A percentile compares a stretch with the other conserved stretches of the same genome.
Evolutionary conservation across 2,113 vertebrate genomes (phyloP).

Genomic region (Eptatretus burgeri): DNA sequence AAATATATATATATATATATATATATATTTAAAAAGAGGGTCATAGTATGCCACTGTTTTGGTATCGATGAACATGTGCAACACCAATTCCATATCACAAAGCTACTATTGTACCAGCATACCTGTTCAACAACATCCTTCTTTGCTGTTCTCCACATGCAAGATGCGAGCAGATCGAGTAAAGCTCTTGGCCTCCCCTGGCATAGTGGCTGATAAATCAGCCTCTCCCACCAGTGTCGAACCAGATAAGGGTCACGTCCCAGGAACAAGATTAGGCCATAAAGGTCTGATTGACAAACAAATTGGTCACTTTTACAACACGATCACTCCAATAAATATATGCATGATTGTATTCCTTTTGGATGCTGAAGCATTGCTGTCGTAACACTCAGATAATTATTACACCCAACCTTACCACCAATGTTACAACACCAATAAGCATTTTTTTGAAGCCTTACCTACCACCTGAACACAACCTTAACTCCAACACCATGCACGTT

Average conservation of each 20-base stretch:
- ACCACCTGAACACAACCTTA: too few species aligned
- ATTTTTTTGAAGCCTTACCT: too few species aligned
- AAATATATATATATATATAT: slow-evolving; percentile 6
- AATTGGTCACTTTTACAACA: neutral
- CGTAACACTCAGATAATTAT: too few species aligned
- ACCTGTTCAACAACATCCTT: slow-evolving; percentile 95
- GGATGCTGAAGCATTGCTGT: too few species aligned
- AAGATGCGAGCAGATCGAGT: slow-evolving; percentile 42
- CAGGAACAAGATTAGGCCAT: slow-evolving; percentile 65
- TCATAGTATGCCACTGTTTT: neutral
- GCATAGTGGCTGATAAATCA: slow-evolving; percentile 70
- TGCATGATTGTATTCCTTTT: too few species aligned
- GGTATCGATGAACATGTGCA: neutral
- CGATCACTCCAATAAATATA: too few species aligned
- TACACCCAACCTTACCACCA: too few species aligned
- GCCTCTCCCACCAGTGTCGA: slow-evolving; percentile 76
- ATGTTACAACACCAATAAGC: too few species aligned
- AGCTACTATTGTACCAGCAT: neutral
- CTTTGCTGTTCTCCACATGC: slow-evolving; percentile 83
- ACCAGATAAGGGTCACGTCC: slow-evolving; percentile 90
- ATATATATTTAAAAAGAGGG: slow-evolving; percentile 9
- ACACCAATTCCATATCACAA: slow-evolving; percentile 5
- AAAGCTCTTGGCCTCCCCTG: slow-evolving; percentile 44
- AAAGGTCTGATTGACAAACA: slow-evolving; percentile 35
- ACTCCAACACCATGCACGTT: too few species aligned